Base-by-base conservation (phyloP, 2,113 vertebrate species). In the crab-eating macaque (Macaca fascicularis) region DNA sequence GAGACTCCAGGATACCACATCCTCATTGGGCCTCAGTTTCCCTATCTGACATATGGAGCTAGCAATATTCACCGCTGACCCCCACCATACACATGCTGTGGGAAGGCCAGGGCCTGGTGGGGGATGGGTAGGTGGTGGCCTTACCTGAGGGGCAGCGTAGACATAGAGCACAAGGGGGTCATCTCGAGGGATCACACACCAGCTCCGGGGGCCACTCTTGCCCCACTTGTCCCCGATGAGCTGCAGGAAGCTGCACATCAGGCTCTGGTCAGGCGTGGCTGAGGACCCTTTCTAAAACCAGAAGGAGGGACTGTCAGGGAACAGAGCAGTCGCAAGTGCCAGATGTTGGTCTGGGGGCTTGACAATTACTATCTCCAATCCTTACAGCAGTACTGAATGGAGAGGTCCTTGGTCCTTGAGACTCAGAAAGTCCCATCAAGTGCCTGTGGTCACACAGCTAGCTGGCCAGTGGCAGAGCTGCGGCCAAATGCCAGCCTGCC, bases 181-280 rank as follows among this genome's bases (percentile, higher is more conserved):
- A 0, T 99, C 98, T 96, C 19, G 97, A 0, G 98, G 98, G 93
- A 99, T 99, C 90, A 98, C 98, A 0, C 98, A 99, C 99, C 99
- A 99, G 97, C 98, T 98, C 89, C 98, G 96, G 0, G 81, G 93
- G 69, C 98, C 45, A 0, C 91, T 97, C 94, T 95, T 98, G 95
- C 98, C 96, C 0, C 92, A 98, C 94, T 97, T 98, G 96, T 99
- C 99, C 61, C 98, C 97, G 1, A 97, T 45, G 82, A 99, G 97
- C 97, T 99, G 99, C 95, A 99, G 98, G 88, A 98, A 99, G 92
- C 99, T 96, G 97, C 99, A 98, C 84, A 99, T 90, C 74, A 99
- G 50, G 57, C 98, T 99, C 95, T 85, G 96, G 67, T 96, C 98
- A 0, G 98, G 98, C 0, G 98, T 92, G 2, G 97, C 97, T 0